Evolutionary conservation across 2,113 vertebrate species (phyloP).

Genomic region (Xiphophorus couchianus): DNA sequence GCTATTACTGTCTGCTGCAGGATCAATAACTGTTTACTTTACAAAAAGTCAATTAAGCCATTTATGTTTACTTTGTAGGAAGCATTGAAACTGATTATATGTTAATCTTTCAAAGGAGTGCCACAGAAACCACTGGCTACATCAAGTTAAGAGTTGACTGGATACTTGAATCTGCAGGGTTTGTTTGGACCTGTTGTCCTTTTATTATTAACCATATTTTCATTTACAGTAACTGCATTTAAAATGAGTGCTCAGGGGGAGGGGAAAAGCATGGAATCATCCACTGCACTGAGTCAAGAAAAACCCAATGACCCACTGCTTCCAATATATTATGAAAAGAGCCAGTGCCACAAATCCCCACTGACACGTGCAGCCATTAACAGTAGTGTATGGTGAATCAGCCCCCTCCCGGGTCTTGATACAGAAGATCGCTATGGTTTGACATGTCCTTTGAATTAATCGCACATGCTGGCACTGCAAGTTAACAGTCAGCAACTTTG

Average conservation of each 20-base stretch:
- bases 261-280: slow-evolving; percentile 23
- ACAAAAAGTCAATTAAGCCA: no score
- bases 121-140: background rate
- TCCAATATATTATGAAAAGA: slow-evolving; percentile 65
- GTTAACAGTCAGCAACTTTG: slow-evolving; percentile 80
- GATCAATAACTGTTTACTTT: no score
- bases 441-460: slow-evolving; percentile 77
- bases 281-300: slow-evolving; percentile 41
- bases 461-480: slow-evolving; percentile 62
- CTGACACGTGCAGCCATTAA: slow-evolving; percentile 72
- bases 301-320: slow-evolving; percentile 69
- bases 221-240: slow-evolving; percentile 22
- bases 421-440: slow-evolving; percentile 64
- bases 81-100: no score
- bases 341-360: slow-evolving; percentile 64
- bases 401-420: slow-evolving; percentile 42
- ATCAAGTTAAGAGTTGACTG: slow-evolving; percentile 19
- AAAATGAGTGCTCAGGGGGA: slow-evolving; percentile 52
- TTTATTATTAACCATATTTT: slow-evolving; percentile 44
- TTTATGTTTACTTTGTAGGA: no score
- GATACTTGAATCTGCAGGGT: slow-evolving; percentile 20
- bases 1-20: no score
- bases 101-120: no score
- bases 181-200: slow-evolving; percentile 15
- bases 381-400: slow-evolving; percentile 67